Evolutionary conservation across 1,140 invertebrate species (phyloP).

Genomic region (Helicoverpa armigera): DNA sequence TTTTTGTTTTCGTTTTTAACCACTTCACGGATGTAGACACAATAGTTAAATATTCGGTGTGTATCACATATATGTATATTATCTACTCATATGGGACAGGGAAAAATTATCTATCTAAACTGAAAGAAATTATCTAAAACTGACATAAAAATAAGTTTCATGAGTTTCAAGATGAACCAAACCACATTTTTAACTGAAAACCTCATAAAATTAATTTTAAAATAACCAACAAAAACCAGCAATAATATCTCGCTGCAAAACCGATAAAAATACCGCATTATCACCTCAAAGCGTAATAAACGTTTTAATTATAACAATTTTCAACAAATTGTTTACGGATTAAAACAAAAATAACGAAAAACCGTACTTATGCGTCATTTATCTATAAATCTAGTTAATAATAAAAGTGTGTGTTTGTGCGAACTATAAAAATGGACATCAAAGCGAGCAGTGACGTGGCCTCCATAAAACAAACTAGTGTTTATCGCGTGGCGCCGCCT

Average conservation of each 20-base stretch:
- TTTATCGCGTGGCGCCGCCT: slow-evolving; percentile 37
- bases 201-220: not conserved
- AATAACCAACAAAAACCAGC: not conserved
- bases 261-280: slow-evolving; percentile 13
- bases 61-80: no score
- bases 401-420: slow-evolving; percentile 48
- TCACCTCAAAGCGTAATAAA: slow-evolving; percentile 41
- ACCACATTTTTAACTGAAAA: not conserved
- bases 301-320: slow-evolving; percentile 18
- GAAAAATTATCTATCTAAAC: no score
- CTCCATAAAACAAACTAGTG: slow-evolving; percentile 30
- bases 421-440: slow-evolving; percentile 49
- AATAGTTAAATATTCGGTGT: no score
- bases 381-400: slow-evolving; percentile 53
- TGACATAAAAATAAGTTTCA: no score
- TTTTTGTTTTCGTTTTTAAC: not conserved
- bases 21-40: no score
- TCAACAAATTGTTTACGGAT: slow-evolving; percentile 34
- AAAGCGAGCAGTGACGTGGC: slow-evolving; percentile 50
- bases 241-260: not conserved
- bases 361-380: slow-evolving; percentile 28
- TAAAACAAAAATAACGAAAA: slow-evolving; percentile 27
- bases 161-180: no score
- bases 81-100: no score
- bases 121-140: no score